Conservation (phyloP, 2,113 vertebrate species). For the Notechis scutatus region DNA sequence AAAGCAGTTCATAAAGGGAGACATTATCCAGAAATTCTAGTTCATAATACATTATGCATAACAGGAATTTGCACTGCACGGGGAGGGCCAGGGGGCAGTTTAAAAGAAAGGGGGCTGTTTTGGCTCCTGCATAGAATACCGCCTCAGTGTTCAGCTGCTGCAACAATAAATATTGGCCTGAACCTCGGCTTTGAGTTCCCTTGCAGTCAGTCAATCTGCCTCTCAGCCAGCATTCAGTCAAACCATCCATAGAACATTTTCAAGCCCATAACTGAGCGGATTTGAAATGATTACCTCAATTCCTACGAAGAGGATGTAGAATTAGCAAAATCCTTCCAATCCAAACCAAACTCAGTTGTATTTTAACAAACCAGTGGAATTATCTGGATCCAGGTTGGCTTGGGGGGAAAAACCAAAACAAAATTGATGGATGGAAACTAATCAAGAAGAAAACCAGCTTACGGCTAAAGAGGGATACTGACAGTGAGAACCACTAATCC, state of each 20-base stretch:
- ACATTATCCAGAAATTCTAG: neutral
- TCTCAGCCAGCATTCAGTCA: neutral
- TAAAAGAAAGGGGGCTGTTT: neutral
- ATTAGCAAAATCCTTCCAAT: neutral
- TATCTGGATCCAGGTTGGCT: neutral
- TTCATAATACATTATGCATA: neutral
- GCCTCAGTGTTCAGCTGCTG: neutral
- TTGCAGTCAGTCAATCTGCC: neutral
- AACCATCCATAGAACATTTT: neutral
- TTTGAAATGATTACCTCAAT: neutral
- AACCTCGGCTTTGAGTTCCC: neutral
- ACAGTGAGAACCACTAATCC: neutral
- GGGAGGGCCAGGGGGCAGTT: neutral
- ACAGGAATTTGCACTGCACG: neutral
- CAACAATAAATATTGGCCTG: neutral
- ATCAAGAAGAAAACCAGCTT: neutral
- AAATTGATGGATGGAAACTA: neutral
- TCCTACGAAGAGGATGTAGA: neutral
- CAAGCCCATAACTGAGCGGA: neutral
- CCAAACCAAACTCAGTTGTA: neutral
- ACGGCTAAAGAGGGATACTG: neutral
- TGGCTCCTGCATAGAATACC: neutral
- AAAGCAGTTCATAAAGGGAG: neutral
- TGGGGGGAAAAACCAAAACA: neutral
- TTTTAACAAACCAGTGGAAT: neutral